Conservation (phyloP, 2,797 vertebrate species). For the Triplophysa bombifrons region DNA sequence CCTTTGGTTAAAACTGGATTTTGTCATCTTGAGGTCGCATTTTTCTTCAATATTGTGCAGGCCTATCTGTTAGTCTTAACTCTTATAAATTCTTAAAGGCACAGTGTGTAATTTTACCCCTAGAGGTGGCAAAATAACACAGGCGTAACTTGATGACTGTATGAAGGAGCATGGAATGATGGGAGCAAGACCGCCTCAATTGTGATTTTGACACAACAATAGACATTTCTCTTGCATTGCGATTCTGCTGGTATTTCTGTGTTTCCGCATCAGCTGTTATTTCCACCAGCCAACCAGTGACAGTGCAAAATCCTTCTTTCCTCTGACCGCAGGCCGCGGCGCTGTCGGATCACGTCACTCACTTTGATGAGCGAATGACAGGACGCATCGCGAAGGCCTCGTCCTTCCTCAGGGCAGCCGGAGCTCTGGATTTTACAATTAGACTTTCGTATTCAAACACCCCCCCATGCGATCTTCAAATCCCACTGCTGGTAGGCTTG, state of each 20-base stretch:
- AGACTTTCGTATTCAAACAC: constrained; percentile 4
- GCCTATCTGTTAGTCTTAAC: no score
- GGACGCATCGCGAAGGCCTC: constrained; percentile 71
- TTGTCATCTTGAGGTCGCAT: no score
- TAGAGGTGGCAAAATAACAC: no score
- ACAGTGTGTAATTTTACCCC: no score
- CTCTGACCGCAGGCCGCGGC: constrained; percentile 36
- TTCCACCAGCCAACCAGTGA: constrained; percentile 41
- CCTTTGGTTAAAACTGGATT: no score
- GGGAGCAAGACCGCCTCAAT: background rate
- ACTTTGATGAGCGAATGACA: constrained; percentile 73
- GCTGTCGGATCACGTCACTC: constrained; percentile 75
- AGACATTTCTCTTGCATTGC: background rate
- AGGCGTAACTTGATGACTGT: no score
- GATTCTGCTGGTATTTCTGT: constrained; percentile 2
- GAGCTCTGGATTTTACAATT: constrained; percentile 46
- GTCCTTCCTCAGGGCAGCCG: constrained; percentile 67
- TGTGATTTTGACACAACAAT: constrained; percentile 25
- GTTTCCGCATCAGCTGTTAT: constrained; percentile 40
- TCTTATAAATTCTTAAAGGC: no score
- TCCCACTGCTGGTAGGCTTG: background rate
- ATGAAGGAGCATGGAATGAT: no score
- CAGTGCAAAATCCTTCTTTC: constrained; percentile 43
- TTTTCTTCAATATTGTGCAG: no score
- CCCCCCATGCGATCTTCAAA: background rate